Conservation (phyloP, 2,113 vertebrate species). For the Calypte anna region DNA sequence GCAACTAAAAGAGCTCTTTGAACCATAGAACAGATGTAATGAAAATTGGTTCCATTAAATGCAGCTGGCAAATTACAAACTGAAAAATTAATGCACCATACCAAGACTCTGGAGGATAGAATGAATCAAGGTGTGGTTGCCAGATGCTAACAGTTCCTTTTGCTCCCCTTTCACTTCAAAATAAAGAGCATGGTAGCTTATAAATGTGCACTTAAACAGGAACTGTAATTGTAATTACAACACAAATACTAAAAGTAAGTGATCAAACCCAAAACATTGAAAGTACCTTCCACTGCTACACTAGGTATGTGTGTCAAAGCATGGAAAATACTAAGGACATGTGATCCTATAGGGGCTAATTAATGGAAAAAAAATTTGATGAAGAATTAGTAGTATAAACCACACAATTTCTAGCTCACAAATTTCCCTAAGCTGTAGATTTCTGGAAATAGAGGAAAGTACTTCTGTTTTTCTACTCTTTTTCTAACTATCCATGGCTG, state of each 20-base stretch:
- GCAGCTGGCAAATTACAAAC: slow-evolving; percentile 84
- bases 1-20: slow-evolving; percentile 81
- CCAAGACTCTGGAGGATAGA: slow-evolving; percentile 75
- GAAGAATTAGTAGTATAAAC: neutral
- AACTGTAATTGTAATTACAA: slow-evolving; percentile 22
- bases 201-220: neutral
- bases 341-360: neutral
- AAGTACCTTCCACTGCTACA: neutral
- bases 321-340: neutral
- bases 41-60: slow-evolving; percentile 86
- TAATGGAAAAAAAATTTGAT: neutral
- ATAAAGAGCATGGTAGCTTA: slow-evolving; percentile 30
- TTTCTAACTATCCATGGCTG: neutral
- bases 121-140: slow-evolving; percentile 80
- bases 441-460: neutral
- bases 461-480: neutral
- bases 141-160: slow-evolving; percentile 64
- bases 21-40: slow-evolving; percentile 84
- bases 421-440: neutral
- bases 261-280: neutral
- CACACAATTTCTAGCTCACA: neutral
- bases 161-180: slow-evolving; percentile 1
- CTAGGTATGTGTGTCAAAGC: neutral
- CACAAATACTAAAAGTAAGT: neutral
- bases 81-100: slow-evolving; percentile 82